A percentile compares a stretch with the other conserved stretches of the same genome.
Evolutionary conservation across 2,113 vertebrate genomes (phyloP).

Genomic region (Osmerus mordax): DNA sequence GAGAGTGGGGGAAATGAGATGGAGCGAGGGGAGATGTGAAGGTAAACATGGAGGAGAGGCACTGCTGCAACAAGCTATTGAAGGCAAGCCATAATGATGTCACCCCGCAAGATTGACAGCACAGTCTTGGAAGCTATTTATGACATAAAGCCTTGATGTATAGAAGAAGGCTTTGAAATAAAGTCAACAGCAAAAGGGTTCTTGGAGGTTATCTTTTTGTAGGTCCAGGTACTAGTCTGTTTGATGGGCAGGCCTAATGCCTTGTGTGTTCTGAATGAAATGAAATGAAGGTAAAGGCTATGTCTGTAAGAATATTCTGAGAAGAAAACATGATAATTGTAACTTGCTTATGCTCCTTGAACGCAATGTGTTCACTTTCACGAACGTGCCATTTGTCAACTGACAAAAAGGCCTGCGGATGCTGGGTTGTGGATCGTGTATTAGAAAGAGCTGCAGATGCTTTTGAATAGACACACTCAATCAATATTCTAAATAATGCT

Average conservation of each 20-base stretch:
- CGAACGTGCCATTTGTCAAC: no score
- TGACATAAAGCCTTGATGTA: constrained; percentile 28
- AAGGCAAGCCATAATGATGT: constrained; percentile 37
- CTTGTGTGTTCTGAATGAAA: neutral
- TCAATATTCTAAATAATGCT: constrained; percentile 20
- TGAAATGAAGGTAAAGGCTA: no score
- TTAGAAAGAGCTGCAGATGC: neutral
- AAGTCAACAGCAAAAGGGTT: constrained; percentile 33
- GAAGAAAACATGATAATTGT: no score
- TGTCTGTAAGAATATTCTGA: no score
- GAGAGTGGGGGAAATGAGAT: constrained; percentile 34
- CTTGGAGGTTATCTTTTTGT: constrained; percentile 16
- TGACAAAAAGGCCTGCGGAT: neutral
- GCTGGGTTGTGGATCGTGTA: neutral
- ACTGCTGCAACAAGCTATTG: neutral
- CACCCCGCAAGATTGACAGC: constrained; percentile 13
- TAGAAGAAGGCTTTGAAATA: constrained; percentile 42
- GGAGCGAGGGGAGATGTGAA: constrained; percentile 31
- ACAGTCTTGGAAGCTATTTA: constrained; percentile 5
- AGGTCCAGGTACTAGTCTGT: neutral
- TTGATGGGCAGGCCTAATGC: constrained; percentile 22
- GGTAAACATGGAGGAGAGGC: constrained; percentile 22
- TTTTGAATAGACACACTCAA: neutral
- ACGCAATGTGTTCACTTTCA: no score
- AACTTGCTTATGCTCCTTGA: no score